phyloP scores from a whole-genome alignment of 2,888 invertebrate genomes.

The Bellardia bayeri region DNA sequence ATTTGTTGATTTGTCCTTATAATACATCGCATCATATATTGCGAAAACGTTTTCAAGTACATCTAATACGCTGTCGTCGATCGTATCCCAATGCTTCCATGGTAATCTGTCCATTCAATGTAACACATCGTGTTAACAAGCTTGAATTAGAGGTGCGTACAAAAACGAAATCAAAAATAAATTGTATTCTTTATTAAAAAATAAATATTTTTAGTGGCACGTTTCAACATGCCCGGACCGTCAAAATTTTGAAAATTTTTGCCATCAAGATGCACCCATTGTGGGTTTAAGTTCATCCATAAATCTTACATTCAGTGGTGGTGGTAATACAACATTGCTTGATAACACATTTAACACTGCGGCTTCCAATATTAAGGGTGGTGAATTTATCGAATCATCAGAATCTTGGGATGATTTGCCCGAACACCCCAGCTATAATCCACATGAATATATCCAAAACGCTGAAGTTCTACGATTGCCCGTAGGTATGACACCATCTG shows the following conservation, averaged over 20 bases:
- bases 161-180: neutral
- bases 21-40: slow-evolving; percentile 82
- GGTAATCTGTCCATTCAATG: slow-evolving; percentile 74
- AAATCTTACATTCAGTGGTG: slow-evolving; percentile 52
- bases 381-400: slow-evolving; percentile 67
- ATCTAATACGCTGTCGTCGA: slow-evolving; percentile 74
- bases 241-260: slow-evolving; percentile 75
- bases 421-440: slow-evolving; percentile 76
- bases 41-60: slow-evolving; percentile 74
- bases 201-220: slow-evolving; percentile 73
- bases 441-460: slow-evolving; percentile 72
- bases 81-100: slow-evolving; percentile 68
- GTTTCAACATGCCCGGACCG: slow-evolving; percentile 74
- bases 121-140: slow-evolving; percentile 74
- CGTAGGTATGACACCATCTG: slow-evolving; percentile 76
- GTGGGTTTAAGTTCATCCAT: slow-evolving; percentile 66
- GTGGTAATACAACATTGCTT: slow-evolving; percentile 14
- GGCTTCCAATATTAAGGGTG: slow-evolving; percentile 47
- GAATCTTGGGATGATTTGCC: slow-evolving; percentile 76
- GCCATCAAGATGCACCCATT: slow-evolving; percentile 67
- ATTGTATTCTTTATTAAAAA: too few relatives aligned
- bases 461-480: slow-evolving; percentile 76
- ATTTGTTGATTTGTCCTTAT: slow-evolving; percentile 85
- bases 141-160: slow-evolving; percentile 72
- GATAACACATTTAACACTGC: slow-evolving; percentile 23